Percentiles rank a stretch among this genome's conserved stretches.
phyloP scores from a whole-genome alignment of 2,888 invertebrate genomes.

The Trichacis sp. region DNA sequence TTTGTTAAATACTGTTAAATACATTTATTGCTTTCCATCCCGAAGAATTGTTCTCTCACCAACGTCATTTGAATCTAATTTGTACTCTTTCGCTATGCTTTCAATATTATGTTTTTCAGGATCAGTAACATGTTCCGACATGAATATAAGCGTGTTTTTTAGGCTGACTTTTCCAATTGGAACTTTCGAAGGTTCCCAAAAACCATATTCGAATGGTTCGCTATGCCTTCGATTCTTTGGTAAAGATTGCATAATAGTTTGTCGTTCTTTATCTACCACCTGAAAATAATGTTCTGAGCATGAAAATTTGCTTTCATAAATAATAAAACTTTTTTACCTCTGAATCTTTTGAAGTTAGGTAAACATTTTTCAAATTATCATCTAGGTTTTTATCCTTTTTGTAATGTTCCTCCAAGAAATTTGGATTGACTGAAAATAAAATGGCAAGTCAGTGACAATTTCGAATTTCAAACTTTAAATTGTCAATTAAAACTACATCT shows the following conservation, averaged over 20 bases:
- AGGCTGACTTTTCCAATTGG: slow-evolving; percentile 77
- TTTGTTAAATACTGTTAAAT: no score
- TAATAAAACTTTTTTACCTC: slow-evolving; percentile 47
- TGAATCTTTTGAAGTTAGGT: slow-evolving; percentile 77
- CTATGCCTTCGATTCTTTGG: slow-evolving; percentile 71
- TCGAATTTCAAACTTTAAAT: no score
- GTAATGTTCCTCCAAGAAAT: slow-evolving; percentile 74
- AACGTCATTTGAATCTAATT: slow-evolving; percentile 75
- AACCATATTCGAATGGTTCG: slow-evolving; percentile 73
- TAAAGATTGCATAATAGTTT: slow-evolving; percentile 72
- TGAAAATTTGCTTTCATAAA: no score
- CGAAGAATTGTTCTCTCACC: no score
- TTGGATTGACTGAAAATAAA: slow-evolving; percentile 71
- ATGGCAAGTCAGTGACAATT: no score
- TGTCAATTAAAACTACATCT: no score
- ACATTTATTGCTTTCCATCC: no score
- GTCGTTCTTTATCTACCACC: no score
- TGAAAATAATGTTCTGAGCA: no score
- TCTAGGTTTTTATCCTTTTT: slow-evolving; percentile 76
- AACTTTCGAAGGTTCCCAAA: slow-evolving; percentile 75
- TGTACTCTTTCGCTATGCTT: slow-evolving; percentile 78
- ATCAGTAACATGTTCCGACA: slow-evolving; percentile 76
- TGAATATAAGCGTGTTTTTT: slow-evolving; percentile 75
- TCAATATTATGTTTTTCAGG: slow-evolving; percentile 72
- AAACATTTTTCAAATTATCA: slow-evolving; percentile 77